Base-by-base conservation (phyloP, 2,113 vertebrate genomes). In the Lepidothrix coronata region DNA sequence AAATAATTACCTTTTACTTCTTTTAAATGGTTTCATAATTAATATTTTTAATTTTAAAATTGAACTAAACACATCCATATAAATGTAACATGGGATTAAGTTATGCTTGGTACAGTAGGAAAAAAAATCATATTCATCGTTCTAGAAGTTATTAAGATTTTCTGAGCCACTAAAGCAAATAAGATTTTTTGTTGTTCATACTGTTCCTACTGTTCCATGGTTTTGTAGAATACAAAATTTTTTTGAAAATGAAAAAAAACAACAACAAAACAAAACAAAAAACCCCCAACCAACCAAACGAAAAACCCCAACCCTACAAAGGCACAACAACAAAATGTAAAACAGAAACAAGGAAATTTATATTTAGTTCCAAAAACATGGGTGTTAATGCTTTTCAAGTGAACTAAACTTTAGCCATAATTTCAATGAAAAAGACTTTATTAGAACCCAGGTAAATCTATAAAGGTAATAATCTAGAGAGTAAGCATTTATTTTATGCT, bases 1-100 rank as follows among this genome's bases (percentile, higher is more conserved):
- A 90, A 97, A 95, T 95, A 95, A 95, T 95, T 91, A 73, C 20
- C 65, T 95, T 97, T 96, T 89, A 89, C 61, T 97, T 96, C 55
- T 97, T 84, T 95, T 93, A 95, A 96, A 94, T 92, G 51, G 59
- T n/a, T 94, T 90, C 39, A 54, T 92, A 94, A 96, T 96, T 97
- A 97, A 81, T 35, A 91, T 91, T 97, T 97, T 58, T 95, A 96
- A 96, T 89, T 97, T 91, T 87, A 71, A 92, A 91, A 81, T 58
- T 94, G 24, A 95, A 96, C 91, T 85, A 89, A 93, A 65, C 85
- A 46, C 23, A 89, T 86, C 51, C 48, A 71, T 81, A 93, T 76
- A 91, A 92, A 72, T 91, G 52, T 84, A 80, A 97, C 95, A 95
- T 63, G 8, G 55, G 37, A 82, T 93, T 94, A 94, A 93, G 77